phyloP scores from a whole-genome alignment of 2,797 vertebrate species.

The Myiothlypis coronata region DNA sequence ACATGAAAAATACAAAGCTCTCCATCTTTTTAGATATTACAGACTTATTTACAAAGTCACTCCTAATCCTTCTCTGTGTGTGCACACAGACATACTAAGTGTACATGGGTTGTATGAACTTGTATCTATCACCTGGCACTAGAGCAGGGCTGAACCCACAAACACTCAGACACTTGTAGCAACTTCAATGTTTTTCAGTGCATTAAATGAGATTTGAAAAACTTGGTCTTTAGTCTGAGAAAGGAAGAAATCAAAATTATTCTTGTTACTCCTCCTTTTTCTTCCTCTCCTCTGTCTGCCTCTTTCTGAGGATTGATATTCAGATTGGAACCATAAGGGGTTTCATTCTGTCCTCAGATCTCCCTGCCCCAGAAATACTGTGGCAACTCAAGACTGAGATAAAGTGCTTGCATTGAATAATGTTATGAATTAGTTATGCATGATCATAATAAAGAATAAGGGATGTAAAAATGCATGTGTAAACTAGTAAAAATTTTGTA shows the following conservation, averaged over 20 bases:
- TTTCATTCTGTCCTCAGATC: background rate
- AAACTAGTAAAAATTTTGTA: background rate
- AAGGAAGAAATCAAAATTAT: background rate
- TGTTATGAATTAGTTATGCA: background rate
- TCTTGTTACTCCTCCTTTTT: background rate
- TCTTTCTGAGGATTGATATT: background rate
- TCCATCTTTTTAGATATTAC: background rate
- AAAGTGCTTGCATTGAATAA: background rate
- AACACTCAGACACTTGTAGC: background rate
- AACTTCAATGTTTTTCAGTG: background rate
- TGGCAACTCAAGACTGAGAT: background rate
- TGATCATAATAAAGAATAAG: background rate
- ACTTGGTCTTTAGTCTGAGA: background rate
- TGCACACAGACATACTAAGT: background rate
- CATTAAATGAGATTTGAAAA: background rate
- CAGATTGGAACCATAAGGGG: background rate
- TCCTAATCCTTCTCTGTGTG: background rate
- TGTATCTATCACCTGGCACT: background rate
- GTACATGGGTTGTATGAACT: background rate
- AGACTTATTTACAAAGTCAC: background rate
- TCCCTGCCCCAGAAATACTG: background rate
- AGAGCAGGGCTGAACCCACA: background rate
- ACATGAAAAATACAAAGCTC: background rate
- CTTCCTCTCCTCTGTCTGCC: background rate
- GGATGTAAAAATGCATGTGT: background rate